Base-by-base conservation (phyloP, 2,888 invertebrate genomes). In the Eudasyphora cyanicolor region DNA sequence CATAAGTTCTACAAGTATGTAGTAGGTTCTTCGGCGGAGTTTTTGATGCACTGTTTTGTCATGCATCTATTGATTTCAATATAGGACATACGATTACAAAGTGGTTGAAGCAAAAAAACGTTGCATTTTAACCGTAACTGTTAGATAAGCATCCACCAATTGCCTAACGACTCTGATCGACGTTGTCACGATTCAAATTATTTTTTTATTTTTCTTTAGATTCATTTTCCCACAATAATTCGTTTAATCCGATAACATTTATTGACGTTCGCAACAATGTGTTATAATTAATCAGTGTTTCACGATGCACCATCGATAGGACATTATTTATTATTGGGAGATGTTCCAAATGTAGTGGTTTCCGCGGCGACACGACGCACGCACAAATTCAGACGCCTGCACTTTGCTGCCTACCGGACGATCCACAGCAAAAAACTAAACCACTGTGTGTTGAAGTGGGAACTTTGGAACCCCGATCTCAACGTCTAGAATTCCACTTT, bases 401-500 rank as follows among this genome's bases (percentile, higher is more conserved):
- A 51, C 14, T 71, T 7, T 27, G 74, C 49, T 73, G 60, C 51
- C 78, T 73, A 78, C 84, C 71, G 62, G 38, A 84, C 84, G 81
- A 76, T 84, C 76, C 60, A 76, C 76, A 81, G 73, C 76, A 81
- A 84, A 84, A 81, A 81, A 81, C 84, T 81, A 69, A 79, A 81
- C 69, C 67, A 79, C 49, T 73, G 67, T 70, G 49, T 75, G 69
- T 38, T 62, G 14, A 81, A 81, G 81, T 78, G 76, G 81, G 76
- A 81, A 84, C 84, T 84, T 84, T 84, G 84, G 81, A 81, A 81
- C 81, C 84, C 70, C 78, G 45, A 38, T 42, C 77, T 54, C 24
- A 64, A 70, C 69, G 35, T 75, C 64, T 76, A 78, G 76, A 78
- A 81, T 76, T 79, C 32, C 45, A 79, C 42, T 51, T 69, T 64